Evolutionary conservation across 2,113 vertebrate genomes (phyloP).

Genomic region (Trochalopteron elliotii): DNA sequence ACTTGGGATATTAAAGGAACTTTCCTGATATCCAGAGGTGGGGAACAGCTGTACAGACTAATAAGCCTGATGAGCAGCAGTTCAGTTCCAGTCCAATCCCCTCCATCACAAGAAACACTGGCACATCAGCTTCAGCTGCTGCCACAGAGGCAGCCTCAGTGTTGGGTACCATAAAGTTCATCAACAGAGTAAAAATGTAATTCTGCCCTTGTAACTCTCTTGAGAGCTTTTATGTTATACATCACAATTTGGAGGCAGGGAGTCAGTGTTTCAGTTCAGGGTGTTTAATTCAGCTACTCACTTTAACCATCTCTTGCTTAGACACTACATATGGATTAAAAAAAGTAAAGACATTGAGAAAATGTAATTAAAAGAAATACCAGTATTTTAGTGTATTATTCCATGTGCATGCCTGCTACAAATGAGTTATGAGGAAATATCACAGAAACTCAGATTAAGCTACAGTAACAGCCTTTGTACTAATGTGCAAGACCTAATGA

Average conservation of each 20-base stretch:
- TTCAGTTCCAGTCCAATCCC: accelerated
- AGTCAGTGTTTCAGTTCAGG: not conserved
- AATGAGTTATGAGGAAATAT: not conserved
- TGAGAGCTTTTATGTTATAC: not conserved
- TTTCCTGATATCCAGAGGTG: not conserved
- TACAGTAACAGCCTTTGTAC: conserved; percentile 48
- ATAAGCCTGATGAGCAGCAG: not conserved
- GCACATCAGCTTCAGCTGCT: not conserved
- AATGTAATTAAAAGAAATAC: not conserved
- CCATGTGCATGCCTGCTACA: not conserved
- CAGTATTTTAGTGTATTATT: not conserved
- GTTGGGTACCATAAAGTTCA: not conserved
- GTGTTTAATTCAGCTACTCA: not conserved
- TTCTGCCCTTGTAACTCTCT: not conserved
- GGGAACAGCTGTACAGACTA: not conserved
- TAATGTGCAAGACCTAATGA: conserved; percentile 68
- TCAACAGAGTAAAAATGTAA: not conserved
- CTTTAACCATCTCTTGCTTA: not conserved
- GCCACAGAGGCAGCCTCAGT: not conserved
- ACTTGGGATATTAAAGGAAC: not conserved
- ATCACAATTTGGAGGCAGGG: not conserved
- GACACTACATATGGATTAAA: not conserved
- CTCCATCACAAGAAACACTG: not conserved
- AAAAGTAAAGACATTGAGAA: not conserved
- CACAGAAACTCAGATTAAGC: not conserved